phyloP scores from a whole-genome alignment of 2,888 invertebrate species.

The Eretmocerus hayati region DNA sequence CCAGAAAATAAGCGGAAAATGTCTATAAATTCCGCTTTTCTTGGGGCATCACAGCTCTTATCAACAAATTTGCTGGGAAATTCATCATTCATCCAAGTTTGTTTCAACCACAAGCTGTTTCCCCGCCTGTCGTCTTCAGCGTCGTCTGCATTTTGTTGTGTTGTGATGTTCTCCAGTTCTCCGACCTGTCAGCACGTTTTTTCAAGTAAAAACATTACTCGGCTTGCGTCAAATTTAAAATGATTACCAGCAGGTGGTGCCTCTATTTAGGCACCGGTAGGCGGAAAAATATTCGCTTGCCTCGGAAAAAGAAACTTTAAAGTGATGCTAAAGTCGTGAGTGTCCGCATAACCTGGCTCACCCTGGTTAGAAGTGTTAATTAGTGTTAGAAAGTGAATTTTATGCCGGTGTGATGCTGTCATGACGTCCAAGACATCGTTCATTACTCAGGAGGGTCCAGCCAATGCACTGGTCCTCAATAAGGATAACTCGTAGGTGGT shows the following conservation, averaged over 20 bases:
- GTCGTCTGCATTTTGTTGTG: conserved; percentile 21
- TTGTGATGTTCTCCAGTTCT: not conserved
- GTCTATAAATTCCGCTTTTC: conserved; percentile 74
- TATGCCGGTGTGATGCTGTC: conserved; percentile 13
- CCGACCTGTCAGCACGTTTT: not conserved
- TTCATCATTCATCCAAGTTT: conserved; percentile 48
- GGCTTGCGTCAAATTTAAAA: no score
- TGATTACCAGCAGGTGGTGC: no score
- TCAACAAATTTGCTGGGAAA: conserved; percentile 73
- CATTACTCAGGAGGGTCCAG: conserved; percentile 71
- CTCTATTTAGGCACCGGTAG: no score
- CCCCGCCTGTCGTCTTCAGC: conserved; percentile 34
- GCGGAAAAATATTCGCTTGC: no score
- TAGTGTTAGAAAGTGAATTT: no score
- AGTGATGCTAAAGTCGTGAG: no score
- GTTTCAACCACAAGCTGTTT: conserved; percentile 30
- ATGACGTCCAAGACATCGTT: conserved; percentile 52
- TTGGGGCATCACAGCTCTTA: conserved; percentile 84
- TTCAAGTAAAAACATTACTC: not conserved
- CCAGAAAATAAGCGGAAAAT: conserved; percentile 56
- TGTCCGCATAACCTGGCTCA: no score
- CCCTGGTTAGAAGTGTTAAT: no score
- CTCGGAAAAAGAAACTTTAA: no score
- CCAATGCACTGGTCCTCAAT: conserved; percentile 86
- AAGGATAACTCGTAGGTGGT: conserved; percentile 86